Percentiles rank a stretch among this genome's conserved stretches.
These are phyloP conservation scores for Dermochelys coriacea DNA, from an alignment of 2,797 vertebrate species.

Conservation along the genomic window DNA sequence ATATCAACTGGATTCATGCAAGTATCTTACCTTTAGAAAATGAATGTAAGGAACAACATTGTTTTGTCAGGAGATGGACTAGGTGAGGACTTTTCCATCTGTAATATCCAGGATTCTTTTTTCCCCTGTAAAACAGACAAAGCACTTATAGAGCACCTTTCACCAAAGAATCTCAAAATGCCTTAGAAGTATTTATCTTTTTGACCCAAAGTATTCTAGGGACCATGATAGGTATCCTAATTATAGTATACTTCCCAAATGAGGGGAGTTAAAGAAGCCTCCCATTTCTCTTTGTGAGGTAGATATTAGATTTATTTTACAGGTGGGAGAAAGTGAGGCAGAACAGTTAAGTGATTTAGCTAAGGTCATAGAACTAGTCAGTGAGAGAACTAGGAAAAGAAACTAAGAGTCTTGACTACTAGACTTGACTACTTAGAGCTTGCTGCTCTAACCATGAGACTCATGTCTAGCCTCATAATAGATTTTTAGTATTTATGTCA, in stretches of 20 bases:
- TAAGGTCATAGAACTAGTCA: neutral
- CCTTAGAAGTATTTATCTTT: neutral
- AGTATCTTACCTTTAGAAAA: neutral
- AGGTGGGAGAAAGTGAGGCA: neutral
- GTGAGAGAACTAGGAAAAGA: neutral
- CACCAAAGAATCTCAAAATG: neutral
- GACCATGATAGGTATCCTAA: neutral
- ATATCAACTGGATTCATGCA: neutral
- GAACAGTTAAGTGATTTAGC: neutral
- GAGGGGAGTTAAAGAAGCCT: neutral
- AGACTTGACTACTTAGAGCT: neutral
- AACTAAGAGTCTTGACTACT: neutral
- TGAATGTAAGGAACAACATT: neutral
- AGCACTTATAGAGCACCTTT: neutral
- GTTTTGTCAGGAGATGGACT: neutral
- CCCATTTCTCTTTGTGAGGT: neutral
- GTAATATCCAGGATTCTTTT: neutral
- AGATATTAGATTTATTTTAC: neutral
- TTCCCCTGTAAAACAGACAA: neutral
- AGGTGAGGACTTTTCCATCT: neutral
- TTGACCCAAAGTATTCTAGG: accelerated
- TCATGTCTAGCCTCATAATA: neutral
- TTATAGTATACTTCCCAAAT: neutral
- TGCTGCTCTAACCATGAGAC: neutral
- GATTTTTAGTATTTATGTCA: neutral